Conservation (phyloP, 2,113 vertebrate species). For the Rhadina sibilatrix region DNA sequence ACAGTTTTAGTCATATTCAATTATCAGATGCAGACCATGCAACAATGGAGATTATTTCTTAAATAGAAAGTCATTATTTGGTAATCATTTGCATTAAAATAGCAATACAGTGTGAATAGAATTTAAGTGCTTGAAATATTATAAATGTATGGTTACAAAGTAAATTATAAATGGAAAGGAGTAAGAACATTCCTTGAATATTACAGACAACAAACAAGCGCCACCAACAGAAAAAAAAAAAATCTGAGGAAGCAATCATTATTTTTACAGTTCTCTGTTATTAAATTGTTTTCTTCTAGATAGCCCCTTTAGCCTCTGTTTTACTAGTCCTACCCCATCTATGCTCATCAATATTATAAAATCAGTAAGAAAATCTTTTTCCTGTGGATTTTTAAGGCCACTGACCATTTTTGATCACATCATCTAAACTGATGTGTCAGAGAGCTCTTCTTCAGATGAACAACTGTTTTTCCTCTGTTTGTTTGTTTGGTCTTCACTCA, state of each 20-base stretch:
- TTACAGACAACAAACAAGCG: background rate
- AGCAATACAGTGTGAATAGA: background rate
- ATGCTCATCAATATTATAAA: background rate
- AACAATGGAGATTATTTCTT: conserved; percentile 4
- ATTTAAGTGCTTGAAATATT: background rate
- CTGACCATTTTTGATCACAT: background rate
- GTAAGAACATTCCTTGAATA: background rate
- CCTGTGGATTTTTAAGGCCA: background rate
- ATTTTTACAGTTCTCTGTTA: background rate
- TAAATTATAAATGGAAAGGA: background rate
- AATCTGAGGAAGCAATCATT: background rate
- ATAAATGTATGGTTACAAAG: background rate
- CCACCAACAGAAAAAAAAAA: background rate
- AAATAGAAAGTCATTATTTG: conserved; percentile 46
- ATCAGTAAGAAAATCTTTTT: background rate
- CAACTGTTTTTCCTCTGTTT: background rate
- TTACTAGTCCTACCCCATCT: background rate
- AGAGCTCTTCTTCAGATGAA: background rate
- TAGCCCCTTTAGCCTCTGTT: background rate
- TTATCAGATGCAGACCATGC: background rate
- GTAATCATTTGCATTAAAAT: conserved; percentile 56
- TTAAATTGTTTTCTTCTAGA: background rate
- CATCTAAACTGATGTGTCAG: background rate
- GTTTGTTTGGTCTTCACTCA: background rate
- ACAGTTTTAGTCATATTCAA: background rate